Percentiles rank a stretch among this genome's conserved stretches.
These are phyloP conservation scores for Microcebus griseorufus DNA, from an alignment of 2,113 vertebrate genomes.

Conservation along the genomic window DNA sequence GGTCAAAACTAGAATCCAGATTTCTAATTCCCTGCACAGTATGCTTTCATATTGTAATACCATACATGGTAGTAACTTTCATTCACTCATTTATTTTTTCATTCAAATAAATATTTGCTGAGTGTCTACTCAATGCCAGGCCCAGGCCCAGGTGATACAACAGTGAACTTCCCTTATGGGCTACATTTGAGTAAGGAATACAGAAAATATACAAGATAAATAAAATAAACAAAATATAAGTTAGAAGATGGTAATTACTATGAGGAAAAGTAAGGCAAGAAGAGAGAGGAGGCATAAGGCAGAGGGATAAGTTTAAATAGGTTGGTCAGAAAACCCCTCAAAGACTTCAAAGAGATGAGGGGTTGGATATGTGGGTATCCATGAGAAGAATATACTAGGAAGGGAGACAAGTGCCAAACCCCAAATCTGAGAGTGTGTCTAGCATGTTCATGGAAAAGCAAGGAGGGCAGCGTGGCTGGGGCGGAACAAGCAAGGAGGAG, in stretches of 20 bases:
- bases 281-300: neutral
- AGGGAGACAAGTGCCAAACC: neutral
- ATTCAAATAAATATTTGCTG: neutral
- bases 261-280: neutral
- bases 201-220: neutral
- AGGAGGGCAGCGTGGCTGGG: neutral
- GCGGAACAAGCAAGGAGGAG: neutral
- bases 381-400: neutral
- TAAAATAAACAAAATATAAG: neutral
- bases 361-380: fast-evolving
- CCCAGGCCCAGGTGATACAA: neutral
- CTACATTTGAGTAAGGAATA: neutral
- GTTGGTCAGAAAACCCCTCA: neutral
- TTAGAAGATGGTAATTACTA: neutral
- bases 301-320: neutral
- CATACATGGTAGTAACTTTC: neutral
- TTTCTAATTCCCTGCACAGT: neutral
- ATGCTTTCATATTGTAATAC: neutral
- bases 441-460: neutral
- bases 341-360: neutral
- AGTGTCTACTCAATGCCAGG: neutral
- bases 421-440: neutral
- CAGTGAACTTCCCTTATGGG: neutral
- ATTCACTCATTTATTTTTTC: neutral
- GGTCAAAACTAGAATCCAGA: neutral